phyloP scores from a whole-genome alignment of 2,113 vertebrate genomes.

The Microtus ochrogaster region DNA sequence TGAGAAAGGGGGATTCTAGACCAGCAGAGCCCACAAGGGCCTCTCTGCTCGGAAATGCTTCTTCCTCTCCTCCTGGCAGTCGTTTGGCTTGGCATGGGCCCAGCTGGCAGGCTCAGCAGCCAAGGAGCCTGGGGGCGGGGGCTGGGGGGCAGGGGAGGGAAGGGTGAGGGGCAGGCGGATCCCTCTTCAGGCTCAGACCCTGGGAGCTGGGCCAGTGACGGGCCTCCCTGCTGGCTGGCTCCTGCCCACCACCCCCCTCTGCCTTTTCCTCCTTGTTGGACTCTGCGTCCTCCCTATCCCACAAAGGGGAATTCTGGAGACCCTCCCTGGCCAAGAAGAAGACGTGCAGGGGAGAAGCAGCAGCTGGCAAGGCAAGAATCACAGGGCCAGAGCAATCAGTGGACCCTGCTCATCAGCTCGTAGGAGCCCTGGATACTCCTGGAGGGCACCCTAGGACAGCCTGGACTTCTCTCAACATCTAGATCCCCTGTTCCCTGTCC shows the following conservation, averaged over 20 bases:
- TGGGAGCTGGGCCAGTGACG: conserved; percentile 72
- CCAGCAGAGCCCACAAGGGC: conserved; percentile 76
- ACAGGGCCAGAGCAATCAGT: not conserved
- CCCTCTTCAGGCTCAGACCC: conserved; percentile 65
- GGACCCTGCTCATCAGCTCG: not conserved
- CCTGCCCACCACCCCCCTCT: not conserved
- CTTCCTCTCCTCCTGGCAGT: conserved; percentile 84
- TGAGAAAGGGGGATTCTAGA: conserved; percentile 81
- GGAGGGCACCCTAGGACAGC: conserved; percentile 64
- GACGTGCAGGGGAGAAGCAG: conserved; percentile 72
- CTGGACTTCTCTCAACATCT: conserved; percentile 8
- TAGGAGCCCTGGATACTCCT: not conserved
- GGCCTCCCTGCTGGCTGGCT: conserved; percentile 68
- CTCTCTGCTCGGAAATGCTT: conserved; percentile 84
- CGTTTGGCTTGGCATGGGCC: conserved; percentile 78
- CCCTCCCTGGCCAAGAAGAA: conserved; percentile 53
- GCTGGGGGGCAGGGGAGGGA: conserved; percentile 67
- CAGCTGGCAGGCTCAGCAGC: conserved; percentile 75
- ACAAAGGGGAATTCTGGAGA: conserved; percentile 81
- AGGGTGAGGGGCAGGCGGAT: conserved; percentile 72
- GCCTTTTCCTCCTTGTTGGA: conserved; percentile 59
- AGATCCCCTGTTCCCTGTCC: not conserved
- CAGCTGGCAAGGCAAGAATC: conserved; percentile 51
- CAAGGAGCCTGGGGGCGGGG: conserved; percentile 71
- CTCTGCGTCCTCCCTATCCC: conserved; percentile 42